These are phyloP conservation scores for Microctonus brassicae DNA, from an alignment of 2,888 invertebrate species.

Conservation along the genomic window DNA sequence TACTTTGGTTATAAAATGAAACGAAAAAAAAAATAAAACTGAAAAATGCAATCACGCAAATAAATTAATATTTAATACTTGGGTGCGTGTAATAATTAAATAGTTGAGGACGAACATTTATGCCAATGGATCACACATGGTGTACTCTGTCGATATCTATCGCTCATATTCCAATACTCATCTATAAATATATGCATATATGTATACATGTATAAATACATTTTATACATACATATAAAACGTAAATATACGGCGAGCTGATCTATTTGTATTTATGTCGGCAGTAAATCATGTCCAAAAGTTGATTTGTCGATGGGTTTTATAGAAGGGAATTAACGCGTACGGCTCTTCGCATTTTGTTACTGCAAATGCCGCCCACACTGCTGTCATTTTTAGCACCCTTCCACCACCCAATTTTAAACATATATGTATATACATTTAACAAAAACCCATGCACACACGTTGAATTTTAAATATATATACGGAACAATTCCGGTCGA, in stretches of 20 bases:
- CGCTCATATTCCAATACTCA: not conserved
- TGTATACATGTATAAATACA: not conserved
- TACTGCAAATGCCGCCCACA: slow-evolving; percentile 62
- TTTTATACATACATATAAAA: slow-evolving; percentile 49
- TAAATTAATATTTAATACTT: not conserved
- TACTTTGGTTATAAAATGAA: not conserved
- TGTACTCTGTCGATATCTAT: slow-evolving; percentile 14
- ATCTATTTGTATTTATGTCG: slow-evolving; percentile 69
- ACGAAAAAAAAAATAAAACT: too few relatives aligned
- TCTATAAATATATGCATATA: slow-evolving; percentile 44
- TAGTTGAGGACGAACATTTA: not conserved
- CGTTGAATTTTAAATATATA: slow-evolving; percentile 16
- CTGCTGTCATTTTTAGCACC: slow-evolving; percentile 40
- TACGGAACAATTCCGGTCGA: slow-evolving; percentile 54
- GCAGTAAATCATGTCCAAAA: slow-evolving; percentile 68
- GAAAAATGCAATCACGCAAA: too few relatives aligned
- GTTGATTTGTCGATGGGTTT: slow-evolving; percentile 70
- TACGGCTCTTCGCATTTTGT: slow-evolving; percentile 67
- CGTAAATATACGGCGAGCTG: slow-evolving; percentile 59
- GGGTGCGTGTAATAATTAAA: not conserved
- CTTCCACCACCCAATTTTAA: not conserved
- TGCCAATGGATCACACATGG: not conserved
- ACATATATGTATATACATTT: not conserved
- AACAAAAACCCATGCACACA: not conserved
- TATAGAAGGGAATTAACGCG: slow-evolving; percentile 69